Base-by-base conservation (phyloP, 2,113 vertebrate species). In the Nansenia antarctica region DNA sequence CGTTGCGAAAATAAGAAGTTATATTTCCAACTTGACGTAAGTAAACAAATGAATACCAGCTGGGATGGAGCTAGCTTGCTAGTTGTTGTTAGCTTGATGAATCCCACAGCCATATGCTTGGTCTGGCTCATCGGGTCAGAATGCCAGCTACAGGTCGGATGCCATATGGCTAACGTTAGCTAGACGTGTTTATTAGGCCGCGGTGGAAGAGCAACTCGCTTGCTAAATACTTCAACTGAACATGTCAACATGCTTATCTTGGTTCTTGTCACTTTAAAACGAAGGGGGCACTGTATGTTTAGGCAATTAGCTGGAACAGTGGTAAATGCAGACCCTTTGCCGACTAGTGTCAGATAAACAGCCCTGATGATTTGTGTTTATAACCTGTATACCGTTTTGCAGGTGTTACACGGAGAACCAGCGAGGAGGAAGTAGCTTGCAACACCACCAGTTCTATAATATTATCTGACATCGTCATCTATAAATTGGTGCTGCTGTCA, bases 131-230 rank as follows among this genome's bases (percentile, higher is more conserved):
- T n/a, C n/a, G n/a, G n/a, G n/a, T n/a, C n/a, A n/a, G n/a, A n/a
- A n/a, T n/a, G n/a, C n/a, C n/a, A n/a, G n/a, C n/a, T n/a, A n/a
- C n/a, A n/a, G n/a, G n/a, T n/a, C n/a, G n/a, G n/a, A n/a, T n/a
- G n/a, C n/a, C n/a, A n/a, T n/a, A n/a, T n/a, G n/a, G 42, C 42
- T 47, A 47, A 47, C 49, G n/a, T 53, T 24, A 52, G n/a, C 47
- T 52, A 53, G 5, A 53, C n/a, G n/a, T n/a, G n/a, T n/a, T n/a
- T n/a, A n/a, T n/a, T n/a, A n/a, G n/a, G n/a, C n/a, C n/a, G n/a
- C n/a, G n/a, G n/a, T n/a, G n/a, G n/a, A n/a, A n/a, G n/a, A n/a
- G n/a, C n/a, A n/a, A n/a, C n/a, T n/a, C n/a, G n/a, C n/a, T n/a
- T n/a, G n/a, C n/a, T n/a, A n/a, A n/a, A n/a, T n/a, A n/a, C n/a